Percentiles rank a stretch among this genome's conserved stretches.
Conservation (phyloP, 2,797 vertebrate genomes). For the Pteropus rufus region DNA sequence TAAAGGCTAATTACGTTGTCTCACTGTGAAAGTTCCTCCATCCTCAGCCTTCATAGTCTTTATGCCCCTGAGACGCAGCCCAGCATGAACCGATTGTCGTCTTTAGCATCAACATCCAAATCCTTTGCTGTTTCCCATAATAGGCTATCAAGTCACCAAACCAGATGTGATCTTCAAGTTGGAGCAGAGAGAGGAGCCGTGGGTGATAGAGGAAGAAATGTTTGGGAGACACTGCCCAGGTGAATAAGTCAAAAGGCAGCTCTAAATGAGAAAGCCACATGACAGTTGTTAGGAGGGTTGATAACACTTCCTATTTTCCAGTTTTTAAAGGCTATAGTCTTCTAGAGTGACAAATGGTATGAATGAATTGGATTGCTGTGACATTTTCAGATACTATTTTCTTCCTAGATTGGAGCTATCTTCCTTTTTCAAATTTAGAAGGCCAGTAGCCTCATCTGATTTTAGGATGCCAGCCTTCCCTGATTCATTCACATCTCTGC, state of each 20-base stretch:
- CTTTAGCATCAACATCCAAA: neutral
- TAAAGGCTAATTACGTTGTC: neutral
- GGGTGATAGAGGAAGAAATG: constrained; percentile 58
- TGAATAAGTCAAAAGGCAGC: constrained; percentile 31
- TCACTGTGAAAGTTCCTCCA: neutral
- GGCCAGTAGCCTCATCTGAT: neutral
- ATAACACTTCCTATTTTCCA: neutral
- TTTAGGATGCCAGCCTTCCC: neutral
- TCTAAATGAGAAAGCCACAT: neutral
- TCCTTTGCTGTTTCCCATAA: constrained; percentile 23
- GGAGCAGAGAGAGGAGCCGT: constrained; percentile 67
- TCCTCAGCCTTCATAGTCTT: neutral
- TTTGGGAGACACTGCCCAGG: constrained; percentile 57
- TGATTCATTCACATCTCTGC: neutral
- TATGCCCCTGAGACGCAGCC: neutral
- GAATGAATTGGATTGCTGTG: neutral
- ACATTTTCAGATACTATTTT: neutral
- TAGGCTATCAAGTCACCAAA: constrained; percentile 61
- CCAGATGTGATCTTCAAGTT: constrained; percentile 71
- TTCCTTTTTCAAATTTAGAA: neutral
- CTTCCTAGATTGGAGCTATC: neutral
- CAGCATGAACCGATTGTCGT: neutral
- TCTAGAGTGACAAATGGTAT: neutral
- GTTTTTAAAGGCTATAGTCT: neutral
- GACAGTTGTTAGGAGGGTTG: neutral